Base-by-base conservation (phyloP, 2,888 invertebrate species). In the Hemicrepidius hirtus region DNA sequence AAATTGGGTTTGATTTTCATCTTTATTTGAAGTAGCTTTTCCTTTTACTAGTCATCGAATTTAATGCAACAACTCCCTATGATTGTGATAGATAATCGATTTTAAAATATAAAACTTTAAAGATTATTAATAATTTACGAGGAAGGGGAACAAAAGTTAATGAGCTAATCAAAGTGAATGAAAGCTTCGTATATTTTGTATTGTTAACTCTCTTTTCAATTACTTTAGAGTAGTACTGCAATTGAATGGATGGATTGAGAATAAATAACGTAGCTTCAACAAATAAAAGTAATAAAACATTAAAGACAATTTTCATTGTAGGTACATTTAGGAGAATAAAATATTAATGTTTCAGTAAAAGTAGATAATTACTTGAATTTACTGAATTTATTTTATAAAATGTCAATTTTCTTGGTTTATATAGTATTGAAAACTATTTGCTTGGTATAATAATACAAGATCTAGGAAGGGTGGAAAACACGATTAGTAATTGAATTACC, bases 401-500 rank as follows among this genome's bases (percentile, higher is more conserved):
- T n/a, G n/a, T n/a, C n/a, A n/a, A n/a, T n/a, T n/a, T n/a, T n/a
- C n/a, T n/a, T n/a, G n/a, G n/a, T 28, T 53, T 13, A n/a, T 24
- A n/a, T 53, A 53, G 12, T 53, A 53, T 24, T 53, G 53, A 32
- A 24, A 53, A n/a, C 24, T 18, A 16, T 16, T 46, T 10, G 20
- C 16, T 20, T 18, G 13, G 28, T 53, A 12, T 13, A 24, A 53
- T 28, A 53, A 24, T 24, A 24, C 5, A 12, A 12, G 12, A n/a
- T 7, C 24, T 53, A 6, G 46, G 16, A 46, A 21, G 53, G 53
- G 28, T 53, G 28, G 53, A 20, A 50, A 53, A 53, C 21, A 32
- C 28, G 53, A 53, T 53, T 53, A 53, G 53, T 53, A 53, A 53
- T 53, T 24, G 53, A 53, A 53, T 53, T 53, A 53, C 53, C 28